phyloP scores from a whole-genome alignment of 2,113 vertebrate genomes.

The Caracal caracal region DNA sequence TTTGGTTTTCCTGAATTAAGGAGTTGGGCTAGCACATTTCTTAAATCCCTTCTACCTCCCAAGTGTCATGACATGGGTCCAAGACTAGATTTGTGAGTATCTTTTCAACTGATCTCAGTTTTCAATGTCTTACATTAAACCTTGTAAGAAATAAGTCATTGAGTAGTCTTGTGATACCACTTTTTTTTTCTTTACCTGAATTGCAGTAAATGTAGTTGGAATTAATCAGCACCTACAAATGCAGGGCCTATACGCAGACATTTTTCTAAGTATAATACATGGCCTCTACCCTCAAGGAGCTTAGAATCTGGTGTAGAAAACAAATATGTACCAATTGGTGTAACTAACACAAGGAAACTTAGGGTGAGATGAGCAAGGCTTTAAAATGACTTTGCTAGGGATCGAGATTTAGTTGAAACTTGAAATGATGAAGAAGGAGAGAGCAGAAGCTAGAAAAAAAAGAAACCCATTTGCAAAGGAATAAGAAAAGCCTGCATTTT shows the following conservation, averaged over 20 bases:
- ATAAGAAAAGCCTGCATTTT: neutral
- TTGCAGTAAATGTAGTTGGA: neutral
- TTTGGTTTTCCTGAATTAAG: neutral
- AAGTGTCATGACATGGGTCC: neutral
- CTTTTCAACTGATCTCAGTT: conserved; percentile 2
- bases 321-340: neutral
- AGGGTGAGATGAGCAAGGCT: neutral
- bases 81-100: neutral
- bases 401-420: conserved; percentile 9
- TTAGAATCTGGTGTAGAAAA: neutral
- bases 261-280: neutral
- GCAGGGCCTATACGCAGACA: neutral
- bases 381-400: neutral
- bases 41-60: neutral
- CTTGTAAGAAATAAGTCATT: neutral
- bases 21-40: neutral
- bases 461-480: neutral
- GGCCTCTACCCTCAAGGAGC: neutral
- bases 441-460: neutral
- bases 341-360: neutral
- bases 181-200: neutral
- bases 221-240: neutral
- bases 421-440: neutral
- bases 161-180: neutral
- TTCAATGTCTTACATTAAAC: neutral